These are phyloP conservation scores for Coregonus suidteri DNA, from an alignment of 2,797 vertebrate species.

Conservation along the genomic window DNA sequence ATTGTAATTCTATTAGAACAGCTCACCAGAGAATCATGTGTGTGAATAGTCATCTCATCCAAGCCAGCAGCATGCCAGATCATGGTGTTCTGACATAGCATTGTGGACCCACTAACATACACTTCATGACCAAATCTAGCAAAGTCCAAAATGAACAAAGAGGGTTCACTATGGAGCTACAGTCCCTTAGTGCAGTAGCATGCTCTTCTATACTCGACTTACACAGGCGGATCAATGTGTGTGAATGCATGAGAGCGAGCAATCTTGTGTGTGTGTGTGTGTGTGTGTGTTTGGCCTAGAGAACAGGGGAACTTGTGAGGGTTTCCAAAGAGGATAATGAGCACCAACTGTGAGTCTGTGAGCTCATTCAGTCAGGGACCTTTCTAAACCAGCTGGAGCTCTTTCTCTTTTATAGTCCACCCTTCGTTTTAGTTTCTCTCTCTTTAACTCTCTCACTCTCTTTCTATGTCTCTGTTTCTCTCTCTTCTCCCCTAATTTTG, in stretches of 20 bases:
- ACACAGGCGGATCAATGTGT: neutral
- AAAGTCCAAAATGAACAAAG: neutral
- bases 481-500: neutral
- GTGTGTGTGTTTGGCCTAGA: slow-evolving; percentile 21
- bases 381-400: neutral
- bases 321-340: slow-evolving; percentile 46
- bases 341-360: slow-evolving; percentile 55
- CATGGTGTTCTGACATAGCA: neutral
- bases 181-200: slow-evolving; percentile 14
- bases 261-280: too few species aligned
- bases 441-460: neutral
- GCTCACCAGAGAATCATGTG: neutral
- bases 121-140: too few species aligned
- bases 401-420: neutral
- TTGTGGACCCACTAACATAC: too few species aligned
- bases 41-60: neutral
- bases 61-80: neutral
- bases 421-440: neutral
- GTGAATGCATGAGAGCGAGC: neutral
- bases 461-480: neutral
- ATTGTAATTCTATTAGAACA: neutral
- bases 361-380: slow-evolving; percentile 43
- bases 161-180: neutral
- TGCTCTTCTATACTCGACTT: neutral
- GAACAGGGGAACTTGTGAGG: slow-evolving; percentile 46